phyloP scores from a whole-genome alignment of 2,888 invertebrate genomes.

The Lepidocyrtoides sp. region DNA sequence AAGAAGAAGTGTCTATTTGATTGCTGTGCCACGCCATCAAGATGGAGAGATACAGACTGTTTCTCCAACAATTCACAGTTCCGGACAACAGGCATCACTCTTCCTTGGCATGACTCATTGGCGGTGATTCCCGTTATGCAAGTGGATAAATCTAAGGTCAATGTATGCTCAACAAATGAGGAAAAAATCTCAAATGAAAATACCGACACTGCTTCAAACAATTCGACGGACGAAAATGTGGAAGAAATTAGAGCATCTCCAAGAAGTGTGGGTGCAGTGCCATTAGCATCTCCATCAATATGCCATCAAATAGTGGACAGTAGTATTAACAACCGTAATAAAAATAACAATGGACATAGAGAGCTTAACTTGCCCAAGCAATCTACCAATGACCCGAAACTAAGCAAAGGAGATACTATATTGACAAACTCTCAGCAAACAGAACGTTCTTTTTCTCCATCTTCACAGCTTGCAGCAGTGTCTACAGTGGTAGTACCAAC shows the following conservation, averaged over 20 bases:
- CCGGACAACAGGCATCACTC: slow-evolving; percentile 27
- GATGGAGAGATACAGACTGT: slow-evolving; percentile 31
- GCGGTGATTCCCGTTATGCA: slow-evolving; percentile 68
- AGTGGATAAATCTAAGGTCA: background rate
- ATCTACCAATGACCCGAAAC: background rate
- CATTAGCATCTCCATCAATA: background rate
- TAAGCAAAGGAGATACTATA: background rate
- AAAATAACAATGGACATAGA: background rate
- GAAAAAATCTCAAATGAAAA: background rate
- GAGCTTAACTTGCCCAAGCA: background rate
- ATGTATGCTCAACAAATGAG: background rate
- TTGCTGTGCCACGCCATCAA: slow-evolving; percentile 51
- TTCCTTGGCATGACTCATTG: slow-evolving; percentile 26
- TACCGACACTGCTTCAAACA: slow-evolving; percentile 10
- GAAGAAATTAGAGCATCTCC: background rate
- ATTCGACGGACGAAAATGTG: slow-evolving; percentile 18
- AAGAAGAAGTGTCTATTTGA: slow-evolving; percentile 54
- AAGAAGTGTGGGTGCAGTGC: background rate
- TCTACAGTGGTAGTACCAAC: background rate
- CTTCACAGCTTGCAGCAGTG: background rate
- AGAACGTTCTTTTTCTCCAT: background rate
- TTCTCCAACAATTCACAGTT: slow-evolving; percentile 37
- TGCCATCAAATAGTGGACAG: background rate
- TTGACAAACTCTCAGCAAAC: background rate
- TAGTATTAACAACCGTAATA: background rate